Base-by-base conservation (phyloP, 2,797 vertebrate species). In the Glossophaga mutica region DNA sequence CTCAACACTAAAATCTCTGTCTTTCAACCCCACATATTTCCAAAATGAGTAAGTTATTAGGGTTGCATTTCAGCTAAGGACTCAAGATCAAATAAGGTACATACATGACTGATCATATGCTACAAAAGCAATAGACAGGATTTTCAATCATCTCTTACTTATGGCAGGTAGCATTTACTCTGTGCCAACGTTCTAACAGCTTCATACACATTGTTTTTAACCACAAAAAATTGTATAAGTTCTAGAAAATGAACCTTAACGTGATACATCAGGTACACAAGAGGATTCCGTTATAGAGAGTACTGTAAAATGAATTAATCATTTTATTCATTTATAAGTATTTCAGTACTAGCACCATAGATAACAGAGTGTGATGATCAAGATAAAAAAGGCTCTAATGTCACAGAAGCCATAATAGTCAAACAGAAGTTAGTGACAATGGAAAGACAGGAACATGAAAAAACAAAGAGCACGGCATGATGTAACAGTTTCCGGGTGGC, bases 231-330 rank as follows among this genome's bases (percentile, higher is more conserved):
- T 77, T 44, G 55, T 57, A 1, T 14, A 81, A 79, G 55, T 71
- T 62, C 14, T 82, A 68, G 32, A 46, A 91, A 95, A 62, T 32
- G 14, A 18, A 81, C 15, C 86, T 52, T 89, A 92, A 81, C 24
- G 76, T 29, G 46, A 70, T 6, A n/a, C 0, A 86, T 14, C 12
- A 93, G 74, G 55, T 44, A 87, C 1, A 90, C 0, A 62, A 29
- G 42, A 84, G 34, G 12, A 59, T 3, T 42, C 50, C 26, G 74
- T 37, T 73, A 92, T 90, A 90, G 6, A 70, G n/a, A 88, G 9
- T 79, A 92, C 34, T 73, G 85, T 39, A 89, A 90, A 77, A 68
- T 73, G 57, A 96, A 82, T 52, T 91, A 57, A 90, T 42, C 6
- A 48, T 73, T 86, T 87, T 85, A 88, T 92, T 90, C 10, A 89